A percentile compares a stretch with the other conserved stretches of the same genome.
phyloP scores from a whole-genome alignment of 1,140 invertebrate genomes.

The Bilobella aurantiaca region DNA sequence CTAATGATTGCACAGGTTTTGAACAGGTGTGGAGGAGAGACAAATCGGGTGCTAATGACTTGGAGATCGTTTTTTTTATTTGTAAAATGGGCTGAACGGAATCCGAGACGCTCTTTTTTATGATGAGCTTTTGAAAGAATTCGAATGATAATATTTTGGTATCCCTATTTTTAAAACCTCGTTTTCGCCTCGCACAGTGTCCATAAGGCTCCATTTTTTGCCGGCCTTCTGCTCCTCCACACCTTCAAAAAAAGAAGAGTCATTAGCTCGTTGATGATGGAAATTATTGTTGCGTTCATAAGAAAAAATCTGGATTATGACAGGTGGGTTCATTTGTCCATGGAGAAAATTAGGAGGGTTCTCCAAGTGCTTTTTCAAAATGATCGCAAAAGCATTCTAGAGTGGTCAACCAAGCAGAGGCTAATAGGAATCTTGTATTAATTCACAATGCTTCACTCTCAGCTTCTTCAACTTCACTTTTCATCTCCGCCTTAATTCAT shows the following conservation, averaged over 20 bases:
- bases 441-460: constrained; percentile 6
- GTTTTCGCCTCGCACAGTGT: background rate
- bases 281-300: background rate
- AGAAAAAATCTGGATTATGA: background rate
- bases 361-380: too few relatives aligned
- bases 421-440: background rate
- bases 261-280: background rate
- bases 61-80: too few relatives aligned
- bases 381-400: background rate
- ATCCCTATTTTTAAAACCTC: background rate
- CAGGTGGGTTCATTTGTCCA: background rate
- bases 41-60: too few relatives aligned
- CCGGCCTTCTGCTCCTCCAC: background rate
- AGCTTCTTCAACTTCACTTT: too few relatives aligned
- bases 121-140: background rate
- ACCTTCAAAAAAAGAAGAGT: background rate
- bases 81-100: too few relatives aligned
- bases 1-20: too few relatives aligned
- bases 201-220: background rate
- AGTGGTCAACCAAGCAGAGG: background rate
- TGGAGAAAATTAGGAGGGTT: too few relatives aligned
- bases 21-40: too few relatives aligned
- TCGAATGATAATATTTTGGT: too few relatives aligned
- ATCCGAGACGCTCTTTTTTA: too few relatives aligned
- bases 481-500: background rate